A percentile compares a stretch with the other conserved stretches of the same genome.
Evolutionary conservation across 2,797 vertebrate genomes (phyloP).

Genomic region (Lindbergichthys nudifrons): DNA sequence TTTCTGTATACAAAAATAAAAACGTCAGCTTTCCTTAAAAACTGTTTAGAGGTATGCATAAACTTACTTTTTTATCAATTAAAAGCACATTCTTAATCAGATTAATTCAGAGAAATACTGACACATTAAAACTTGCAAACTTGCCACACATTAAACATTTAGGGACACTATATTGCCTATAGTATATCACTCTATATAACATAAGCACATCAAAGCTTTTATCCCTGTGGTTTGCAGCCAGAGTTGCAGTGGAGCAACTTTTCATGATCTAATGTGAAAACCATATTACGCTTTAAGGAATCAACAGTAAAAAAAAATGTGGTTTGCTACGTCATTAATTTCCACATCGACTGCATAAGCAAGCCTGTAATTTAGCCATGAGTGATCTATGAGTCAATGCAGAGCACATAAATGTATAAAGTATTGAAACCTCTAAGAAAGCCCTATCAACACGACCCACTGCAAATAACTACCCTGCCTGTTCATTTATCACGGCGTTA

Average conservation of each 20-base stretch:
- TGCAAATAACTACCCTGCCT: slow-evolving; percentile 66
- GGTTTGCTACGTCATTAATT: slow-evolving; percentile 55
- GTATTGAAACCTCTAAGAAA: slow-evolving; percentile 41
- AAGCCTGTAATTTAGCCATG: slow-evolving; percentile 59
- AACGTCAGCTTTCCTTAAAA: background rate
- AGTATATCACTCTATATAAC: background rate
- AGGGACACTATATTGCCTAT: background rate
- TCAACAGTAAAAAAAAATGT: slow-evolving; percentile 31
- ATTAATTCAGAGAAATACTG: slow-evolving; percentile 7
- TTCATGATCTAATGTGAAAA: slow-evolving; percentile 56
- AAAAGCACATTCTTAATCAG: background rate
- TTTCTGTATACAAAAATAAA: accelerated
- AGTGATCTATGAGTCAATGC: slow-evolving; percentile 57
- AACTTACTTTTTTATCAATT: background rate
- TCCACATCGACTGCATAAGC: slow-evolving; percentile 46
- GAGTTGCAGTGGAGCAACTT: slow-evolving; percentile 29
- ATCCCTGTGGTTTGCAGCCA: slow-evolving; percentile 35
- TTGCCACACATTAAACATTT: slow-evolving; percentile 1
- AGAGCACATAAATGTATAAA: slow-evolving; percentile 49
- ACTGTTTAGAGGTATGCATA: no score
- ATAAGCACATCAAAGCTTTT: slow-evolving; percentile 21
- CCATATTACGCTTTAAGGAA: slow-evolving; percentile 23
- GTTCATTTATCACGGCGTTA: slow-evolving; percentile 53
- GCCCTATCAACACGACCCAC: slow-evolving; percentile 50
- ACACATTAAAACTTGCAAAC: background rate